Conservation (phyloP, 2,113 vertebrate species). For the Chaetops frenatus region DNA sequence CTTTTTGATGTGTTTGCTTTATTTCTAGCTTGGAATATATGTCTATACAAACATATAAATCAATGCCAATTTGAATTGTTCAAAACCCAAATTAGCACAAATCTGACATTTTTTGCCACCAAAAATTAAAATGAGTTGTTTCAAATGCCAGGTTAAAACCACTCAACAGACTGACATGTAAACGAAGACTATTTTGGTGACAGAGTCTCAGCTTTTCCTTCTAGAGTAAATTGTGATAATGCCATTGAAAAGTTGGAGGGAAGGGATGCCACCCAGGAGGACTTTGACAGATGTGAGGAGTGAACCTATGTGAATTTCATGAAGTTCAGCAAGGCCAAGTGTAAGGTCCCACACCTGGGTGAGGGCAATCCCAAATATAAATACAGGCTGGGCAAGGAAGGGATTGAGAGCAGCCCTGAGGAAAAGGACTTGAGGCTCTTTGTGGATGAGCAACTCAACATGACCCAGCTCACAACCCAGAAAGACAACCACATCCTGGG, state of each 20-base stretch:
- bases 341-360: background rate
- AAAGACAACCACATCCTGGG: background rate
- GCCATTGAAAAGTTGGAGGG: fast-evolving
- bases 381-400: background rate
- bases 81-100: background rate
- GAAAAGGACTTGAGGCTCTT: background rate
- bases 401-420: background rate
- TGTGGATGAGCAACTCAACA: background rate
- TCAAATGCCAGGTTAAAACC: background rate
- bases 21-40: background rate
- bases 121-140: background rate
- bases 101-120: background rate
- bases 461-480: fast-evolving
- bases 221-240: background rate
- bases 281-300: background rate
- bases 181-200: background rate
- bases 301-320: background rate
- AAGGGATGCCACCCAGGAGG: background rate
- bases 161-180: background rate
- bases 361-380: background rate
- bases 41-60: background rate
- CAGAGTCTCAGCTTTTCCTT: background rate
- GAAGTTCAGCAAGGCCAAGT: background rate
- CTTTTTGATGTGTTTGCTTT: background rate
- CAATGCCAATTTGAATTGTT: background rate